A percentile compares a stretch with the other conserved stretches of the same genome.
Evolutionary conservation across 2,797 vertebrate genomes (phyloP).

Genomic region (Saxicola maurus): DNA sequence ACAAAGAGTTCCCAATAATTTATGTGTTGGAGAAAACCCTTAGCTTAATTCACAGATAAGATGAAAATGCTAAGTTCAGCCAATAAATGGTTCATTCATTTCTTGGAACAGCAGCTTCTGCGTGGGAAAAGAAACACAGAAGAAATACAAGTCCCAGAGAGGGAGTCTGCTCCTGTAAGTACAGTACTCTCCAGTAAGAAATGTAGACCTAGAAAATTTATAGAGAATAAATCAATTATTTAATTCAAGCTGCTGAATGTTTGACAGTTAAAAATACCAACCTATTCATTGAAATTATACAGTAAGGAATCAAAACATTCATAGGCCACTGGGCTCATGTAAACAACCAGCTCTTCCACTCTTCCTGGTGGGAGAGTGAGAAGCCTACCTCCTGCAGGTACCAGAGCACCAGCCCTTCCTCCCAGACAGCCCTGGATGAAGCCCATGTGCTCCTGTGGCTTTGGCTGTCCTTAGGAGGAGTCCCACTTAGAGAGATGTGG

Average conservation of each 20-base stretch:
- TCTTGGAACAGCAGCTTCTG: neutral
- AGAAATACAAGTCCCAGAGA: neutral
- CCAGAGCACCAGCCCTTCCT: neutral
- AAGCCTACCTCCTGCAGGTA: neutral
- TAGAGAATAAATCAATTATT: neutral
- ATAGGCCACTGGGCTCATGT: neutral
- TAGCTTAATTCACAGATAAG: neutral
- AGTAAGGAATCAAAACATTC: neutral
- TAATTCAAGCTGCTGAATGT: neutral
- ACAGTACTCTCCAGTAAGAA: neutral
- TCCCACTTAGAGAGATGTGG: neutral
- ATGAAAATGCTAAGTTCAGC: neutral
- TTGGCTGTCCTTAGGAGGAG: neutral
- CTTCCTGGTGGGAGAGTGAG: neutral
- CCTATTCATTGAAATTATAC: neutral
- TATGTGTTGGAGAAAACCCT: neutral
- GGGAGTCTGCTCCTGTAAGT: neutral
- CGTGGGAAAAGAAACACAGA: neutral
- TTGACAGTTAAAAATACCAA: neutral
- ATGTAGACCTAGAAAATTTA: neutral
- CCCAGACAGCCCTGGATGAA: neutral
- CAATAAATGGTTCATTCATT: neutral
- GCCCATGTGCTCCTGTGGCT: rapidly evolving
- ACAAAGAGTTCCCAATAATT: neutral
- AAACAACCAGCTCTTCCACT: neutral